phyloP scores from a whole-genome alignment of 2,797 vertebrate species.

The Heterohyrax brucei region DNA sequence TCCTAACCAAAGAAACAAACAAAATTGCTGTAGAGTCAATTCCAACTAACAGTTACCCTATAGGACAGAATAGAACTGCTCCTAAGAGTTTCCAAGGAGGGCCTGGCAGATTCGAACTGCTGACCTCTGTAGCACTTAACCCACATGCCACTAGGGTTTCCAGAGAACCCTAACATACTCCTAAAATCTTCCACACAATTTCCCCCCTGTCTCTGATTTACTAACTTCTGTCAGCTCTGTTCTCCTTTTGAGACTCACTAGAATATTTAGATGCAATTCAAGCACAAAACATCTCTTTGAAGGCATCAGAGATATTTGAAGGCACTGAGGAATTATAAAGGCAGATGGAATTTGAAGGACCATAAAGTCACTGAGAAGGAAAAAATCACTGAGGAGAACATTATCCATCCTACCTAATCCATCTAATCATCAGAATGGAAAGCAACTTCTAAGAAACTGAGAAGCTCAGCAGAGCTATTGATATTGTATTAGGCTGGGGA shows the following conservation, averaged over 20 bases:
- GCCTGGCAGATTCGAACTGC: too few species aligned
- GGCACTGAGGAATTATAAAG: background rate
- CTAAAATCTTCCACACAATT: background rate
- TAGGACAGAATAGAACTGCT: too few species aligned
- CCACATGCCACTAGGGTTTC: too few species aligned
- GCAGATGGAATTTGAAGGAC: background rate
- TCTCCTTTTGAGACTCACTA: background rate
- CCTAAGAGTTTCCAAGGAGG: too few species aligned
- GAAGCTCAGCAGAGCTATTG: background rate
- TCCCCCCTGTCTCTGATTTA: background rate
- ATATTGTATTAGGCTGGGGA: background rate
- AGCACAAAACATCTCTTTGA: conserved; percentile 1
- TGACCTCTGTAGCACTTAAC: too few species aligned
- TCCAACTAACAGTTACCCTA: too few species aligned
- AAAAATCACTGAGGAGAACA: background rate
- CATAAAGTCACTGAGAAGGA: background rate
- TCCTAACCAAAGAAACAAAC: too few species aligned
- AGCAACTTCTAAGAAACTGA: background rate
- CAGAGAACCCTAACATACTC: too few species aligned
- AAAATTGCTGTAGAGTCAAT: too few species aligned
- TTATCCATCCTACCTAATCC: background rate
- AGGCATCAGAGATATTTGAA: background rate
- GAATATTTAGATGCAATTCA: background rate
- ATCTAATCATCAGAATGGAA: background rate
- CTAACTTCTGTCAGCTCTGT: background rate